Evolutionary conservation across 2,113 vertebrate species (phyloP), one percentile per base, ranked within the genome.

Genomic region (Columbina picui): DNA sequence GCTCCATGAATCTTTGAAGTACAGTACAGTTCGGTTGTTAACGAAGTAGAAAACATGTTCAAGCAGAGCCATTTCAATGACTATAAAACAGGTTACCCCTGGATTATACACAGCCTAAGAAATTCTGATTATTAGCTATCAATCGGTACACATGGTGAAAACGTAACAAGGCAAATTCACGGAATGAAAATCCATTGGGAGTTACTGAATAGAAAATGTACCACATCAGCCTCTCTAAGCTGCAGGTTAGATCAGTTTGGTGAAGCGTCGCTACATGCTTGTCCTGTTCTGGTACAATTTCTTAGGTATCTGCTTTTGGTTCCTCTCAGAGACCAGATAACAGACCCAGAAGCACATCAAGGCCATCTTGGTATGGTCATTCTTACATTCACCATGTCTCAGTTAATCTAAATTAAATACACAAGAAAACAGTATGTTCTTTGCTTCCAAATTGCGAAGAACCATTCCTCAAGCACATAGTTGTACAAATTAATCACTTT

Each of bases 1-100:
- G 6, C 25, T 79, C 9, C 49, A 29, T 18, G 20, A 70, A 47
- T 27, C 3, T 36, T 49, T 56, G 26, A n/a, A 23, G 32, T 9
- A 68, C 4, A 2, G 7, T 36, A 55, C 19, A 29, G 21, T 64
- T 50, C 0, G 1, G n/a, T 22, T 22, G 11, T 45, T 22, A 25
- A 82, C 65, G 39, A 29, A 29, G 29, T 2, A 15, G 19, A 12
- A 45, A 45, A 25, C 9, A 7, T 12, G 7, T 57, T 69, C 57
- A 77, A 41, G 12, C 10, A 84, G 49, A 60, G 5, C 68, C 1
- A 17, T 12, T 68, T 55, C 22, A 61, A 49, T 14, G 8, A 76
- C 27, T 56, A 86, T 5, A 56, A 85, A 41, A 8, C 30, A 76
- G 18, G 30, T 52, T 90, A 83, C n/a, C 49, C 15, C 29, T 49